Conservation (phyloP, 1,140 invertebrate genomes). For the Hetaerina americana region DNA sequence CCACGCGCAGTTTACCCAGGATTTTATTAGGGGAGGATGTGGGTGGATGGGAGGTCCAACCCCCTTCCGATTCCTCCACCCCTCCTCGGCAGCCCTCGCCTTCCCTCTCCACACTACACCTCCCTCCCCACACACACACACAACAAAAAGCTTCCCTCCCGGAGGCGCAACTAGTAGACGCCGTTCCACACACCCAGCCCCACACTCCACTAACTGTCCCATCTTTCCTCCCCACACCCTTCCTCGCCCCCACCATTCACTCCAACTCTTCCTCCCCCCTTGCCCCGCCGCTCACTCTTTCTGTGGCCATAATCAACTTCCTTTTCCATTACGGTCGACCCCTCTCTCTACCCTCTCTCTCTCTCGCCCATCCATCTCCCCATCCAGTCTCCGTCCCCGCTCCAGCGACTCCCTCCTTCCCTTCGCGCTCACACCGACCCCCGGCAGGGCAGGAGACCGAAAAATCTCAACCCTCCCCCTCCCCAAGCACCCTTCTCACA, state of each 20-base stretch:
- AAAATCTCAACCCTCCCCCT: neutral
- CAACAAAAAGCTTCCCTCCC: neutral
- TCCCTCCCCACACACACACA: too few relatives aligned
- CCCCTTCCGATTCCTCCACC: too few relatives aligned
- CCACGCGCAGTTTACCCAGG: neutral
- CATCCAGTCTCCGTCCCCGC: neutral
- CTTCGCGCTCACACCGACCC: neutral
- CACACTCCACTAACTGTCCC: too few relatives aligned
- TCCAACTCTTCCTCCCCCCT: too few relatives aligned
- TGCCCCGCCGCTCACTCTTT: neutral
- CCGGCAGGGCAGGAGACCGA: too few relatives aligned
- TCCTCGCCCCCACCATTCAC: too few relatives aligned
- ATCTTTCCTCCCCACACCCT: too few relatives aligned
- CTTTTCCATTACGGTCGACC: neutral
- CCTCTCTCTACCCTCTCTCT: too few relatives aligned
- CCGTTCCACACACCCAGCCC: neutral
- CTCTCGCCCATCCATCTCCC: neutral
- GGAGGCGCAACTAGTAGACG: neutral
- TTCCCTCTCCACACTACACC: too few relatives aligned
- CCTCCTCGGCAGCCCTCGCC: too few relatives aligned
- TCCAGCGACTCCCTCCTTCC: neutral
- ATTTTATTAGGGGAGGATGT: neutral
- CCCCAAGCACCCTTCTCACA: conserved; percentile 7
- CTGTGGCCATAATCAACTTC: neutral
- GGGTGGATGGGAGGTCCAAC: neutral